Conservation (phyloP, 2,888 invertebrate genomes). For the Chalcosyrphus nemorum region DNA sequence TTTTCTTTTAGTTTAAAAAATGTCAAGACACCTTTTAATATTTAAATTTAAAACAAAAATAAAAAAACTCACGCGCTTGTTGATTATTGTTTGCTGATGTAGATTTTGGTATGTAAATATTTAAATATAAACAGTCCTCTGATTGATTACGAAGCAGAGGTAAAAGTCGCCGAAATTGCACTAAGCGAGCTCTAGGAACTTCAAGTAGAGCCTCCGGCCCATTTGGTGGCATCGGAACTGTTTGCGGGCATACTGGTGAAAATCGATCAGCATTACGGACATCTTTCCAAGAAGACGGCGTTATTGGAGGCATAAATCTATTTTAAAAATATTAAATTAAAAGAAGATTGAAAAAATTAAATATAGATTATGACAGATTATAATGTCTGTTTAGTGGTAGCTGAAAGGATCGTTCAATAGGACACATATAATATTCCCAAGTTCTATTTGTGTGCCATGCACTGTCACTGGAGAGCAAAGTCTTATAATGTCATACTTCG, state of each 20-base stretch:
- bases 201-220: slow-evolving; percentile 84
- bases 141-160: slow-evolving; percentile 95
- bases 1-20: not conserved
- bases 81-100: slow-evolving; percentile 1
- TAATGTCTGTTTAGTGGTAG: too few species aligned
- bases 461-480: too few species aligned
- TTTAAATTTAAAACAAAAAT: not conserved
- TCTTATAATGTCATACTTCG: too few species aligned
- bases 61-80: slow-evolving; percentile 42
- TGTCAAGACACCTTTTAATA: too few species aligned
- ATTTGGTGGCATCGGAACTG: slow-evolving; percentile 85
- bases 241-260: slow-evolving; percentile 94
- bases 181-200: slow-evolving; percentile 92
- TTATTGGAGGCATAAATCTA: slow-evolving; percentile 97
- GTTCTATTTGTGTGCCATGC: too few species aligned
- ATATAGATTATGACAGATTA: too few species aligned
- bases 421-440: too few species aligned
- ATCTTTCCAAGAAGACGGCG: slow-evolving; percentile 93
- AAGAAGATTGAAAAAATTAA: not conserved
- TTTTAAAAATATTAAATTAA: not conserved
- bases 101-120: slow-evolving; percentile 92
- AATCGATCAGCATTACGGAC: slow-evolving; percentile 90
- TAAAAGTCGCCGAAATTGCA: slow-evolving; percentile 91
- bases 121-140: slow-evolving; percentile 98
- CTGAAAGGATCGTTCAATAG: too few species aligned